Base-by-base conservation (phyloP, 2,113 vertebrate genomes). In the Eretmochelys imbricata region DNA sequence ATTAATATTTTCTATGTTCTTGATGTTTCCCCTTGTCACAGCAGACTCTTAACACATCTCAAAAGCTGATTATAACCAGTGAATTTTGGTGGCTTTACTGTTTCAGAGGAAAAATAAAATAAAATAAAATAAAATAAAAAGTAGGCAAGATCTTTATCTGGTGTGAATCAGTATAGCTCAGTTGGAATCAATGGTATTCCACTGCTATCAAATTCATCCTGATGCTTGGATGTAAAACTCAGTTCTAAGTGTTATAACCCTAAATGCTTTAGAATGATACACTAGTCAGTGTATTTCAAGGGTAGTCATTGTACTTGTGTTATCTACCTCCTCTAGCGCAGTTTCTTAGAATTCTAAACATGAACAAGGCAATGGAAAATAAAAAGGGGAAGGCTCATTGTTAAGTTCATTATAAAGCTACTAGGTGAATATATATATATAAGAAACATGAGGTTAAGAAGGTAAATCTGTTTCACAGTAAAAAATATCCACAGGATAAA, bases 1-100 rank as follows among this genome's bases (percentile, higher is more conserved):
- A 92, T 49, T 88, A 20, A 85, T 88, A 55, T 92, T 92, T 92
- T 81, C 91, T 85, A 54, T 29, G 54, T 82, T 90, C 24, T 81
- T 62, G n/a, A 35, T 48, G 83, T 35, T 7, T 79, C 16, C 2
- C 24, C 42, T 91, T 83, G 59, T 80, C 27, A 85, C 76, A 50
- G 24, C 54, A 82, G 82, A 59, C 17, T 80, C 38, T 86, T 79
- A 10, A 8, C 89, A 89, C 46, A 10, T 51, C 51, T 86, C 84
- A 27, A 85, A 85, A 84, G 76, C 27, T 78, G 24, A 29, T 27
- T 62, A 5, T 81, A 55, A 87, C 55, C 92, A 38, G 78, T 88
- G 2, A 72, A 78, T 85, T 89, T 48, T 76, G 13, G 31, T 27
- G 42, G 81, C 83, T 89, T 94, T 81, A 49, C 10, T 78, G 55